Base-by-base conservation (phyloP, 2,888 invertebrate species). In the Acronicta aceris region DNA sequence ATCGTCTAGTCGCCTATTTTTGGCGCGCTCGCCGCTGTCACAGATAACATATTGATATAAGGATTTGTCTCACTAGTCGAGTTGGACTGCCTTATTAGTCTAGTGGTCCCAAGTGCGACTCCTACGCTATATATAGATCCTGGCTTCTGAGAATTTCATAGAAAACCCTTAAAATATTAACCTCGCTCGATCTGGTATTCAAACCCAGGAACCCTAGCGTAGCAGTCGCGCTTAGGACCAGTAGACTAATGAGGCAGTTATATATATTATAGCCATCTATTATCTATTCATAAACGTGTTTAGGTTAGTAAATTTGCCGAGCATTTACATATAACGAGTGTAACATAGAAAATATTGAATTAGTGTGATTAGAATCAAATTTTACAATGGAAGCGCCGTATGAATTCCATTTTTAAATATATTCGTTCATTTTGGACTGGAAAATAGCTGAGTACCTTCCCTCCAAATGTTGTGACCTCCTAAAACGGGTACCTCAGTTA, bases 381-480 rank as follows among this genome's bases (percentile, higher is more conserved):
- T 57, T 46, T 40, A 12, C 36, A 69, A 69, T 51, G 51, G 27
- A 52, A 65, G 41, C 45, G 48, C 45, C 42, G 48, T 55, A 64
- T 72, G 46, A 59, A 59, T 72, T 57, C 64, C 45, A 36, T 50
- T 56, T 68, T 72, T 38, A 68, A 72, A 17, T 71, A 61, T 66
- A 71, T 71, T 57, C 62, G 61, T 71, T 54, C 56, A 66, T 49
- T 71, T 70, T 71, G 53, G 43, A 66, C 61, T 56, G 53, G 53
- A 70, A 71, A 63, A 57, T 67, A 71, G 60, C 59, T 50, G 62
- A 71, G 67, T 58, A 55, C 63, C 60, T 61, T 65, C 70, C 70
- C 67, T 59, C 65, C 49, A 49, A 62, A 72, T 62, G 60, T 62
- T 74, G 65, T 74, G 72, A 52, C 57, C 72, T 68, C 72, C 65